Base-by-base conservation (phyloP, 2,797 vertebrate species). In the Mormyrus hasselquistii region DNA sequence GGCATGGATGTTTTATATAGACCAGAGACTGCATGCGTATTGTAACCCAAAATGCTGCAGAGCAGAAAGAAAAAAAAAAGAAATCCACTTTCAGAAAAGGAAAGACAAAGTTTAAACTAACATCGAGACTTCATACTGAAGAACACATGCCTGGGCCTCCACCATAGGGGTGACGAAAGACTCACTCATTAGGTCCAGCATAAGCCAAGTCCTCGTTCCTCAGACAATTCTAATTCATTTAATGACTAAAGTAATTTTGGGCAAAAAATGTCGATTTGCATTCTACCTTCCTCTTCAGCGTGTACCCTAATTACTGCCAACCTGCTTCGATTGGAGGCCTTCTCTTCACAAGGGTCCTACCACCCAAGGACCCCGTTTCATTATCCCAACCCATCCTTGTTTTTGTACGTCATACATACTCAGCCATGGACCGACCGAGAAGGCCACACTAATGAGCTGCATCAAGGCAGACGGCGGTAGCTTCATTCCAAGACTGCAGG, bases 231-330 rank as follows among this genome's bases (percentile, higher is more conserved):
- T 94, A 93, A 92, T 94, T 95, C 93, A 94, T 94, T 92, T 90
- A 95, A 92, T 91, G 91, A 93, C 94, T 96, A 94, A 95, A 94
- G 95, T 95, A 92, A 94, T 94, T 95, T 96, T 94, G 91, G 90
- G 94, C 93, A 91, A 92, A 95, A 94, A 93, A 93, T 91, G 82
- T 93, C 90, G 93, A 95, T 91, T 93, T 93, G 91, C 34, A n/a
- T 90, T 89, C 92, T 90, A 59, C 92, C 79, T 88, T 92, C 90
- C 92, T 94, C 94, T 94, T 93, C 93, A 92, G 92, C 91, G 89
- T 94, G 93, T 91, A 92, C 93, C 95, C 92, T 95, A 95, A 96
- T 96, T 95, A 95, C 91, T 87, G 29, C 90, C 89, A 90, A 91
- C 91, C 94, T 69, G 9, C 95, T 95, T 95, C 95, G 94, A 95